A percentile compares a stretch with the other conserved stretches of the same genome.
Conservation (phyloP, 2,797 vertebrate genomes). For the Phataginus tetradactyla region DNA sequence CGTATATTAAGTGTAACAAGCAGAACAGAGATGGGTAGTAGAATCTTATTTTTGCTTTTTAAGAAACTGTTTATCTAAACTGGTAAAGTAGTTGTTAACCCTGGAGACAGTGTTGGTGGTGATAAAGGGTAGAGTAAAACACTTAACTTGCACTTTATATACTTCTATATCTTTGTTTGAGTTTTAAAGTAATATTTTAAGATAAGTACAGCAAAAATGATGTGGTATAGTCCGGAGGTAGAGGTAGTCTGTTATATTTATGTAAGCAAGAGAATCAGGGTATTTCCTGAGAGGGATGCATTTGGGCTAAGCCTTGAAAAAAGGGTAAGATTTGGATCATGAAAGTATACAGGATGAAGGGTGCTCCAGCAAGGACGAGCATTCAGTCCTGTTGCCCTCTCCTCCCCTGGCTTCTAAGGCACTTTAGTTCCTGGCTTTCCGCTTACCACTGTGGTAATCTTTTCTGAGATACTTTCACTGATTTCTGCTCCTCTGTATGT, state of each 20-base stretch:
- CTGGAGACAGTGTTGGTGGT: not conserved
- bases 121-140: constrained; percentile 31
- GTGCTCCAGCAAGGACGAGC: not conserved
- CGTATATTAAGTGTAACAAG: constrained; percentile 24
- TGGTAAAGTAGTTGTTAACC: not conserved
- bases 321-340: constrained; percentile 34
- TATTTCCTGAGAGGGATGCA: constrained; percentile 5
- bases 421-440: not conserved
- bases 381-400: not conserved
- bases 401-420: not conserved
- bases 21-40: constrained; percentile 16
- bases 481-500: not conserved
- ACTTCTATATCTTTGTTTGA: not conserved
- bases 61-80: constrained; percentile 19
- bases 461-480: not conserved
- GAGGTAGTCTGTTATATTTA: not conserved
- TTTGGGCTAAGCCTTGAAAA: constrained; percentile 35
- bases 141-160: constrained; percentile 25
- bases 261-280: not conserved
- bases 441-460: not conserved
- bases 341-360: not conserved
- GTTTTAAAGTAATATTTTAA: constrained; percentile 50
- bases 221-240: not conserved
- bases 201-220: constrained; percentile 31
- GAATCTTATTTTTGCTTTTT: constrained; percentile 39